Evolutionary conservation across 2,888 invertebrate species (phyloP).

Genomic region (Siphlonurus alternatus): DNA sequence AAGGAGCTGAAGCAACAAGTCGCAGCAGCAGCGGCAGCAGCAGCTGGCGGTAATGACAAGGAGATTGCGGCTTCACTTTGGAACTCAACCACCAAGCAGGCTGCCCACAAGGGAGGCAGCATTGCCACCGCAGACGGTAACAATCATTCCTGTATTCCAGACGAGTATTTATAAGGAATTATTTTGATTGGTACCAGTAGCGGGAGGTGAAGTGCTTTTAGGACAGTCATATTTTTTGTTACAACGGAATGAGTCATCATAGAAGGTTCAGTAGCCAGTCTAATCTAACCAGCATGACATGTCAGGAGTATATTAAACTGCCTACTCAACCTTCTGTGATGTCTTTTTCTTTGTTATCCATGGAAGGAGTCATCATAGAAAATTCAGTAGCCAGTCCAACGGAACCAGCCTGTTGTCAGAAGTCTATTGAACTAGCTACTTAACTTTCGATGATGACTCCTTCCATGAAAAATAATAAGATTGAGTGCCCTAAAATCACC

Average conservation of each 20-base stretch:
- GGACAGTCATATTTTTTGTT: not conserved
- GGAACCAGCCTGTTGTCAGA: no score
- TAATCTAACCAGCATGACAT: not conserved
- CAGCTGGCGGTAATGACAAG: constrained; percentile 16
- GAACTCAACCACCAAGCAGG: constrained; percentile 31
- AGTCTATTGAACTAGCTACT: no score
- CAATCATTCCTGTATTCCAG: constrained; percentile 13
- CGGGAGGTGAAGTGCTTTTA: not conserved
- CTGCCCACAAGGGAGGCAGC: constrained; percentile 45
- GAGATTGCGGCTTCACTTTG: constrained; percentile 35
- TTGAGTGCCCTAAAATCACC: no score
- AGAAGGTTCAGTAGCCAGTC: no score
- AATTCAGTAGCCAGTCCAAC: no score
- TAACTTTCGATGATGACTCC: no score
- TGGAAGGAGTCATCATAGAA: no score
- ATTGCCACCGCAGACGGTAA: constrained; percentile 74
- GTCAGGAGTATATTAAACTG: not conserved
- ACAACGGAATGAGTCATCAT: no score
- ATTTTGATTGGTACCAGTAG: not conserved
- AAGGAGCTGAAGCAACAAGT: constrained; percentile 28
- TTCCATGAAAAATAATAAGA: no score
- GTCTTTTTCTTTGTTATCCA: no score
- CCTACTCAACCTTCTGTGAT: no score
- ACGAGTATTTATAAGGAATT: not conserved
- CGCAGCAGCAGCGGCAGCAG: constrained; percentile 25